Evolutionary conservation across 1,140 invertebrate genomes (phyloP), one percentile per base, ranked within the genome.

Genomic region (Papilio dardanus): DNA sequence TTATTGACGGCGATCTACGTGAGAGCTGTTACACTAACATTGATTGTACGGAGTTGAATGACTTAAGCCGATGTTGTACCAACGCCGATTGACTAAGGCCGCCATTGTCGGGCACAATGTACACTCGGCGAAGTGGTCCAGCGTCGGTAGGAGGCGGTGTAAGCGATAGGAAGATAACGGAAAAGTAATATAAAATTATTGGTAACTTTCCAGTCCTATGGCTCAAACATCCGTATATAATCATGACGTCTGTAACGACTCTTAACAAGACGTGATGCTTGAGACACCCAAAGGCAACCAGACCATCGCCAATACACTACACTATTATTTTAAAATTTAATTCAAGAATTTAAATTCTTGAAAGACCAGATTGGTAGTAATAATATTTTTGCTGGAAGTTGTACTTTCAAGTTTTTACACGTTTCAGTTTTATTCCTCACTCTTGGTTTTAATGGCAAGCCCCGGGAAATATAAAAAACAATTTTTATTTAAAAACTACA

Each of bases 41-140:
- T 73, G 71, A 73, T 73, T 73, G 46, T 73, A 33, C 78, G 71
- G 76, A 76, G 76, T 67, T 71, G 69, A 77, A 79, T 81, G 81
- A 79, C 76, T 80, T 84, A 84, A 80, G 78, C 79, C 79, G 74
- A 71, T 73, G 77, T 81, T 77, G 79, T 79, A 84, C 81, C 76
- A 79, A 81, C 79, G 76, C 77, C 76, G 81, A 76, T 62, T 71
- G 81, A 50, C 71, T 73, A 46, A n/a, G 71, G 42, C 71, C n/a
- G 76, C 78, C 65, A 82, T 83, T 85, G 80, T 83, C 74, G 77
- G 69, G 54, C 74, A 82, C 79, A 82, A 81, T 81, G 76, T 78
- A 79, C 78, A 76, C 78, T 81, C 77, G 80, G 21, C 76, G 76
- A 79, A 77, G 73, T 71, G 76, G 62, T 71, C 75, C 74, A 71